phyloP scores from a whole-genome alignment of 2,113 vertebrate genomes.

The Phaethornis superciliosus region DNA sequence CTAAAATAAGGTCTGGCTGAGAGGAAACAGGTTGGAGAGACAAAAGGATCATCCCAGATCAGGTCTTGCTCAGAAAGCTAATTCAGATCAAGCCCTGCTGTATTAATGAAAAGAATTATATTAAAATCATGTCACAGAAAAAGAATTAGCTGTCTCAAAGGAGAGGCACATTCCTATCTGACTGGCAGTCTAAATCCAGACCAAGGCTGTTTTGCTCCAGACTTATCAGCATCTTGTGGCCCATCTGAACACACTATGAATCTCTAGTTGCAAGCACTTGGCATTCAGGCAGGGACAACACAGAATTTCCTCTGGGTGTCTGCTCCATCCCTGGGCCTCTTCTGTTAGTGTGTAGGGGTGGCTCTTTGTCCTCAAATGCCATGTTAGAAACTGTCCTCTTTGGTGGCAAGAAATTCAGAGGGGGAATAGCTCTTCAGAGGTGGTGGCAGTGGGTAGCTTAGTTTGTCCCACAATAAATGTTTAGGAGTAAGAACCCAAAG shows the following conservation, averaged over 20 bases:
- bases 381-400: background rate
- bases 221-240: background rate
- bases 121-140: background rate
- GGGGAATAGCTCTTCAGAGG: background rate
- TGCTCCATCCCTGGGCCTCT: background rate
- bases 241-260: background rate
- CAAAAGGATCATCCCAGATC: background rate
- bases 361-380: background rate
- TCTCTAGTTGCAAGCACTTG: background rate
- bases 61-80: slow-evolving; percentile 9
- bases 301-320: background rate
- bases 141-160: background rate
- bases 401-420: background rate
- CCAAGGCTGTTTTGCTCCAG: background rate
- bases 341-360: background rate
- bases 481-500: background rate
- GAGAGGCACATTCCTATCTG: background rate
- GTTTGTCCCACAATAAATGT: background rate
- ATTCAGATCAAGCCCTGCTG: background rate
- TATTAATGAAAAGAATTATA: background rate
- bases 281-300: background rate
- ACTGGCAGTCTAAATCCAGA: background rate
- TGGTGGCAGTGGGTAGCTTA: background rate
- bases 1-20: background rate
- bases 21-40: background rate